Evolutionary conservation across 2,113 vertebrate genomes (phyloP).

Genomic region (Campylomormyrus tamandua): DNA sequence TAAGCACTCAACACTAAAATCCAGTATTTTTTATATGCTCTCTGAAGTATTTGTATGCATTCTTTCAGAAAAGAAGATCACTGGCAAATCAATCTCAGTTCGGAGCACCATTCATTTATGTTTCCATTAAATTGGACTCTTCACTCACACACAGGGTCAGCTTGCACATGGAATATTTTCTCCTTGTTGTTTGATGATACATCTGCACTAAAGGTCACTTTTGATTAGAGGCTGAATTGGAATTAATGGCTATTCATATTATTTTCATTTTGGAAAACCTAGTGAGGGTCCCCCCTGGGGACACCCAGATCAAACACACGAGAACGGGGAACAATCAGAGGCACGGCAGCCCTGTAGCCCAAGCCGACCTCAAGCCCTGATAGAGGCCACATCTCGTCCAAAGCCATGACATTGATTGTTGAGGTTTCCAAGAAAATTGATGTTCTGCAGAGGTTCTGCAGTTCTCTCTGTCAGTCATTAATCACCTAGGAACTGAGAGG

Average conservation of each 20-base stretch:
- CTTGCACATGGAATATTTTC: not conserved
- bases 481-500: not conserved
- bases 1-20: not conserved
- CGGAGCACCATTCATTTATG: not conserved
- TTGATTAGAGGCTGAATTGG: not conserved
- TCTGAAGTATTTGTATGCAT: not conserved
- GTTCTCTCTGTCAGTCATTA: not conserved
- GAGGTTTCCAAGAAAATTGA: not conserved
- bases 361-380: not conserved
- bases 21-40: not conserved
- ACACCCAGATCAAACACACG: not conserved
- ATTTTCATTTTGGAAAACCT: not conserved
- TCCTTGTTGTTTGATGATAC: not conserved
- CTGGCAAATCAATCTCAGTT: not conserved
- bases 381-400: not conserved
- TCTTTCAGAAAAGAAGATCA: not conserved
- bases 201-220: slow-evolving; percentile 1
- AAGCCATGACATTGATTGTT: not conserved
- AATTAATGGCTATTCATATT: slow-evolving; percentile 2
- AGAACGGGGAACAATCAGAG: not conserved
- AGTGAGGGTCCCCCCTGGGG: not conserved
- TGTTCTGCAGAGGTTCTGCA: not conserved
- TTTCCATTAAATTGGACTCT: not conserved
- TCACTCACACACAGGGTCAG: not conserved
- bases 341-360: not conserved